These are phyloP conservation scores for Acronicta leporina DNA, from an alignment of 2,888 invertebrate genomes.

Conservation along the genomic window DNA sequence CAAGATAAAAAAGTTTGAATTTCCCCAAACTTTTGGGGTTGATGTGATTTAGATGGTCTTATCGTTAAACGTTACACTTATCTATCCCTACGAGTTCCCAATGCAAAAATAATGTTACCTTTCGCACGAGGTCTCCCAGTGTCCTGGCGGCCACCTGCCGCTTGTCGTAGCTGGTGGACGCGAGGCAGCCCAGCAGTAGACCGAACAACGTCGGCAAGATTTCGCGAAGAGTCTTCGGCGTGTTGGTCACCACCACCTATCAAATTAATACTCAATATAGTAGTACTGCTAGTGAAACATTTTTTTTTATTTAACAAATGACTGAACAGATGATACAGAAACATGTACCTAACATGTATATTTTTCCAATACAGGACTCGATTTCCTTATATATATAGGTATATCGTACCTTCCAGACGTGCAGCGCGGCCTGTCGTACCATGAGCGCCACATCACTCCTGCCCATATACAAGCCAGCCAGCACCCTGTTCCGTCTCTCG, in stretches of 20 bases:
- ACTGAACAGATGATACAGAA: no score
- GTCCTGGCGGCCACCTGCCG: constrained; percentile 98
- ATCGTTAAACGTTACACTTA: no score
- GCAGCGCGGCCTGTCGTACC: constrained; percentile 99
- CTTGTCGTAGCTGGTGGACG: constrained; percentile 98
- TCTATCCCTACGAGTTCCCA: no score
- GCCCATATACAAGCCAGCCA: constrained; percentile 99
- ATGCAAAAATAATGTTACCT: constrained; percentile 83
- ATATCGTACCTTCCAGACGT: constrained; percentile 96
- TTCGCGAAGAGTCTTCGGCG: constrained; percentile 98
- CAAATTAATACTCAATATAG: not conserved
- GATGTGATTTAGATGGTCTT: no score
- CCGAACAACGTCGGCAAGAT: constrained; percentile 98
- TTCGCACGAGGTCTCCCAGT: constrained; percentile 98
- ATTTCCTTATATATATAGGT: no score
- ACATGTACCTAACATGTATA: no score
- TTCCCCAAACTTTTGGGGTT: no score
- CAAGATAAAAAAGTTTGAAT: no score
- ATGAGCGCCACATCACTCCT: constrained; percentile 98
- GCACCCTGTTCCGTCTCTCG: constrained; percentile 96
- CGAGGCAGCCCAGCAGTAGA: constrained; percentile 97
- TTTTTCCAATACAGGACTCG: no score
- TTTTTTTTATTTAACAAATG: no score
- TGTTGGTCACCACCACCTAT: constrained; percentile 98
- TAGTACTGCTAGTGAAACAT: not conserved